Evolutionary conservation across 2,113 vertebrate genomes (phyloP).

Genomic region (Centropus bengalensis): DNA sequence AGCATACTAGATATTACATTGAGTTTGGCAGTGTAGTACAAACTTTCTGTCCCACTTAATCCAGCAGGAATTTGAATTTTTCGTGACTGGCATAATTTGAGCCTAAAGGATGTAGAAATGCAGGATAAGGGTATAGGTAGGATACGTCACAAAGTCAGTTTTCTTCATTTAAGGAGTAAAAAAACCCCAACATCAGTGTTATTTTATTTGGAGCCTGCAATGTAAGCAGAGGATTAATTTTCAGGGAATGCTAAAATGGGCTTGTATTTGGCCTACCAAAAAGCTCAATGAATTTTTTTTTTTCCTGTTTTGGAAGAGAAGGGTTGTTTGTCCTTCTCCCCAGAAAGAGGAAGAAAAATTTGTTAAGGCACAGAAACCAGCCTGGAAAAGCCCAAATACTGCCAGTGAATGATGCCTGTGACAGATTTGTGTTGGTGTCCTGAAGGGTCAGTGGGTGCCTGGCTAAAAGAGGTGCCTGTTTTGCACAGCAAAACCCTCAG

Average conservation of each 20-base stretch:
- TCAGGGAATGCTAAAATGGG: neutral
- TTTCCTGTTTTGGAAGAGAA: neutral
- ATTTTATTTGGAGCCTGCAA: neutral
- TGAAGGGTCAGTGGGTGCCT: neutral
- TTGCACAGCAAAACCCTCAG: neutral
- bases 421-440: neutral
- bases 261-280: neutral
- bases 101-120: neutral
- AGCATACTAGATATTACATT: neutral
- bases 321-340: neutral
- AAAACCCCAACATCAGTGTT: fast-evolving
- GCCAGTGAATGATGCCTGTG: neutral
- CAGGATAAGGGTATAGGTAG: neutral
- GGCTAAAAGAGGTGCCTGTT: neutral
- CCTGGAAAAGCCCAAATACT: neutral
- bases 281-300: neutral
- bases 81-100: neutral
- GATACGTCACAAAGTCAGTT: neutral
- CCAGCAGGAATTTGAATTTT: neutral
- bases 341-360: neutral
- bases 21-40: neutral
- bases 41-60: neutral
- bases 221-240: neutral
- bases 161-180: neutral
- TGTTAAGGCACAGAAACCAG: neutral